Conservation (phyloP, 2,113 vertebrate genomes). For the Phylloscopus trochilus region DNA sequence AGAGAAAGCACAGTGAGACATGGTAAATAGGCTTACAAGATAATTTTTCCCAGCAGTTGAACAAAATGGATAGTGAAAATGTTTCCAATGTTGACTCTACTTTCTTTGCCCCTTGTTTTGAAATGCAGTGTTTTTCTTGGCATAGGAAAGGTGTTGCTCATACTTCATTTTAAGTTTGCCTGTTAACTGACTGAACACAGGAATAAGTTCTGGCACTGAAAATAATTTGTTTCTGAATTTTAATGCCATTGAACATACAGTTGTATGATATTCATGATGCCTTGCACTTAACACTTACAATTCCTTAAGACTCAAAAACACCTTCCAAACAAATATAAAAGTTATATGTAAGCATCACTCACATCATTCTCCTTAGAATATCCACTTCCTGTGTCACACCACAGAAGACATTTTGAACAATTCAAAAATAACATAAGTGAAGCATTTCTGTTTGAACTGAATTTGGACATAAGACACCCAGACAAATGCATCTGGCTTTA, state of each 20-base stretch:
- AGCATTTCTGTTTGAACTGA: background rate
- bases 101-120: background rate
- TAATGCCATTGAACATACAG: background rate
- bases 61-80: background rate
- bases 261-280: background rate
- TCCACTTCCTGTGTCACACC: background rate
- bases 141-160: background rate
- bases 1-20: background rate
- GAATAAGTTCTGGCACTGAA: background rate
- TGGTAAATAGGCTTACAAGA: background rate
- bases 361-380: background rate
- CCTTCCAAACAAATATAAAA: constrained; percentile 9
- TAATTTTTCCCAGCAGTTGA: background rate
- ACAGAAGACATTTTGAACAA: background rate
- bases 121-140: background rate
- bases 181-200: background rate
- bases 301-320: background rate
- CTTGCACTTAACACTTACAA: background rate
- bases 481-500: background rate
- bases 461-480: background rate
- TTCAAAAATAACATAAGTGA: background rate
- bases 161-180: background rate
- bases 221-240: constrained; percentile 21
- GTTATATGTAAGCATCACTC: background rate
- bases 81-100: background rate